Base-by-base conservation (phyloP, 1,140 invertebrate species). In the Diachasma alloeum region DNA sequence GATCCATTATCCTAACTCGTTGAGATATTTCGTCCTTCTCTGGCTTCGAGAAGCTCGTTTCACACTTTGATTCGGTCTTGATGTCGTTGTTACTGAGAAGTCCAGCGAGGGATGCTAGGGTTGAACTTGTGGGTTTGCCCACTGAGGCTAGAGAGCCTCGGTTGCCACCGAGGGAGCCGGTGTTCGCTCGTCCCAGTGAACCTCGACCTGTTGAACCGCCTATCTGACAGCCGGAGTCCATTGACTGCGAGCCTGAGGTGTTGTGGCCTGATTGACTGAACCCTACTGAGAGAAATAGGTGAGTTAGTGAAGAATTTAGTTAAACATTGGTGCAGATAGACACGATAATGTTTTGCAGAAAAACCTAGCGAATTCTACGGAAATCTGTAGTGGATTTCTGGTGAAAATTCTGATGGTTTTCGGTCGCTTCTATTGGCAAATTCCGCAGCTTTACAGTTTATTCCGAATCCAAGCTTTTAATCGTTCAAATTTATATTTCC, bases 51-150 rank as follows among this genome's bases (percentile, higher is more conserved):
- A 89, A 90, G 46, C 87, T 90, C 6, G 89, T 90, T 76, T 90
- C 88, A 26, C 84, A 88, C 53, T 89, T 90, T 1, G 85, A 79
- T 71, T 89, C 88, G 2, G 81, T 82, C 80, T 89, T 90, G 10
- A 87, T 86, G 42, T 89, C 88, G 39, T 74, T 85, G 75, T 82
- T 92, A 83, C 86, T 91, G 17, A 94, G 90, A 11, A 96, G 86
- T 22, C 95, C 95, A 6, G 95, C 95, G 15, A 97, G 89, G 81
- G 94, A 96, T 0, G 94, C 95, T 31, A 97, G 88, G 0, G 95
- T 96, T 0, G 94, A 94, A 39, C 94, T 94, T 2, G 94, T 94
- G 8, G 96, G 96, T 86, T 96, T 96, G 10, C 95, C 95, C 36
- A 94, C 92, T 1, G 94, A 94, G 0, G 93, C 94, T 13, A 96